These are phyloP conservation scores for Chunga burmeisteri DNA, from an alignment of 2,113 vertebrate genomes.

Conservation along the genomic window DNA sequence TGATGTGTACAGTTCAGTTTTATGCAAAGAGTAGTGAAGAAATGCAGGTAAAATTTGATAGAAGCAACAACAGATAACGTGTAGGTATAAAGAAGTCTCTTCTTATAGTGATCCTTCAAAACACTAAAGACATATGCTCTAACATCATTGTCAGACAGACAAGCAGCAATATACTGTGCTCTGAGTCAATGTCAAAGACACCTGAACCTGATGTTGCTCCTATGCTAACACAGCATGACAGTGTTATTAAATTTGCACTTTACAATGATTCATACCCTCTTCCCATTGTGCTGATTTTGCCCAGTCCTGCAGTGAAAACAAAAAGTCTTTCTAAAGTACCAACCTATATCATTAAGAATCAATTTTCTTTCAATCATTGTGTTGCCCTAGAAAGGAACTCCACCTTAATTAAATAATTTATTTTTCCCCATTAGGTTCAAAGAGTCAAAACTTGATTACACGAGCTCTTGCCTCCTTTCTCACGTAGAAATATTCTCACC, in stretches of 20 bases:
- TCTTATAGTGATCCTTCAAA: background rate
- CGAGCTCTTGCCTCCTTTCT: background rate
- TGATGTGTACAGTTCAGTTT: background rate
- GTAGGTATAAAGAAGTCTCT: background rate
- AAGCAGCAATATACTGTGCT: conserved; percentile 1
- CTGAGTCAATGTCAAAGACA: conserved; percentile 7
- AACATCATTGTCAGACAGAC: background rate
- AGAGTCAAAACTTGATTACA: conserved; percentile 21
- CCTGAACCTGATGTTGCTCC: background rate
- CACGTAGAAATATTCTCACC: background rate
- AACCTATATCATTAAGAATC: conserved; percentile 25
- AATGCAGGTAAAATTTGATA: background rate
- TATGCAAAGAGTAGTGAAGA: background rate
- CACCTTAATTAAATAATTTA: conserved; percentile 31
- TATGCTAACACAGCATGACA: background rate
- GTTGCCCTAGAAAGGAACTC: conserved; percentile 23
- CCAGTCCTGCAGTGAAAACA: background rate
- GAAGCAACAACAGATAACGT: background rate
- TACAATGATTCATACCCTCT: background rate
- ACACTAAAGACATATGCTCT: background rate
- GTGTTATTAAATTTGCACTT: conserved; percentile 32
- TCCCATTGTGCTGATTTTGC: conserved; percentile 10
- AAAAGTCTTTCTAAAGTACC: background rate
- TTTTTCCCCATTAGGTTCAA: background rate
- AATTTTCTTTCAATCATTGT: background rate